phyloP scores from a whole-genome alignment of 2,113 vertebrate species.

The Grantiella picta region DNA sequence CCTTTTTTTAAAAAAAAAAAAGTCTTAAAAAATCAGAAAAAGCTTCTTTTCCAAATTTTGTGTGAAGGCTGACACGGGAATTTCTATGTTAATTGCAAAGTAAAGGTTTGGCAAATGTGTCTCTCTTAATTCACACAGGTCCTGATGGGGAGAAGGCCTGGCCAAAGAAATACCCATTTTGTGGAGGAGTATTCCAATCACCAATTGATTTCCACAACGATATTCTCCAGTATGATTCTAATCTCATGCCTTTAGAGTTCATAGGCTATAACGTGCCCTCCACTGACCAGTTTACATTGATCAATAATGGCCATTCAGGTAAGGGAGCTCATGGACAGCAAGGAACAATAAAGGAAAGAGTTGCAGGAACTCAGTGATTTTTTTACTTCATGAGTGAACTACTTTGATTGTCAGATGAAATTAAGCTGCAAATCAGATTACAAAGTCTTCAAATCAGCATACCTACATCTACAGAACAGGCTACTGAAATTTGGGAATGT shows the following conservation, averaged over 20 bases:
- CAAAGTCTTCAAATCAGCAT: not conserved
- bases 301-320: slow-evolving; percentile 93
- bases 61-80: not conserved
- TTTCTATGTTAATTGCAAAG: not conserved
- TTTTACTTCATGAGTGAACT: not conserved
- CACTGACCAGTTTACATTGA: slow-evolving; percentile 79
- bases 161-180: slow-evolving; percentile 82
- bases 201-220: slow-evolving; percentile 87
- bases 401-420: not conserved
- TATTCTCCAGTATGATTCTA: slow-evolving; percentile 84
- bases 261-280: slow-evolving; percentile 82
- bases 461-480: not conserved
- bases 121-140: slow-evolving; percentile 70
- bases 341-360: not conserved
- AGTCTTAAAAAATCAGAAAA: not conserved
- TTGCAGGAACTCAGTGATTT: not conserved
- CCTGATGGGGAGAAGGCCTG: slow-evolving; percentile 83
- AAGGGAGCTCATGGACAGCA: slow-evolving; percentile 1
- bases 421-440: not conserved
- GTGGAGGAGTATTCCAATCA: slow-evolving; percentile 87
- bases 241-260: slow-evolving; percentile 80
- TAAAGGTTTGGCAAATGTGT: not conserved
- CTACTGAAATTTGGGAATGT: not conserved
- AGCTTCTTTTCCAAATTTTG: not conserved
- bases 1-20: not conserved